These are phyloP conservation scores for Chionoecetes opilio DNA, from an alignment of 1,140 invertebrate genomes.

Conservation along the genomic window DNA sequence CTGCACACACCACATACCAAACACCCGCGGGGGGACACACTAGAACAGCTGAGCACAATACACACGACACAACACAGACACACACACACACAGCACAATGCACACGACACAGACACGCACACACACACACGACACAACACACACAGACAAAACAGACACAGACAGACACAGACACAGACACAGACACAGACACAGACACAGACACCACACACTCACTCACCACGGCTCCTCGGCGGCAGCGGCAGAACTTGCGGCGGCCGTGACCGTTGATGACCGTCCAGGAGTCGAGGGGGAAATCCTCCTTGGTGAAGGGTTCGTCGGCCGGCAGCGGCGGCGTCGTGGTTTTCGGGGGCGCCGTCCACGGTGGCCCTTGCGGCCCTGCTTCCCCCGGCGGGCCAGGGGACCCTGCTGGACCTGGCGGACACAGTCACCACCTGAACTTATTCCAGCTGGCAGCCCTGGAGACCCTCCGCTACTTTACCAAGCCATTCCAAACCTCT, in stretches of 20 bases:
- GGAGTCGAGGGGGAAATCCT: constrained; percentile 78
- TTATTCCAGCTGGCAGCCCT: constrained; percentile 46
- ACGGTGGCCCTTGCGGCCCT: neutral
- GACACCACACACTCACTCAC: constrained; percentile 48
- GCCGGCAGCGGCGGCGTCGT: constrained; percentile 29
- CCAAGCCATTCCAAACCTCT: neutral
- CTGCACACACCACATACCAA: neutral
- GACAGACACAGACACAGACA: neutral
- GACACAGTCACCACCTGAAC: constrained; percentile 51
- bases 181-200: neutral
- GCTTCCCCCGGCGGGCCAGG: constrained; percentile 62
- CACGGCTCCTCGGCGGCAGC: constrained; percentile 81
- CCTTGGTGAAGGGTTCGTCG: constrained; percentile 65
- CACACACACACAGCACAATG: neutral
- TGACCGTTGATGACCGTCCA: constrained; percentile 72
- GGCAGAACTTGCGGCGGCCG: constrained; percentile 80
- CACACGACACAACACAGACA: constrained; percentile 4
- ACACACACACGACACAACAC: neutral
- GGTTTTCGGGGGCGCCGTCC: constrained; percentile 41
- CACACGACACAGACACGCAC: neutral
- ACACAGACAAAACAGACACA: neutral
- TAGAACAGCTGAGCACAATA: no score
- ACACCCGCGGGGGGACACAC: no score
- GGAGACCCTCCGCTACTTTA: neutral
- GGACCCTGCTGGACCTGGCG: constrained; percentile 69